phyloP scores from a whole-genome alignment of 2,888 invertebrate genomes.

The Danaus chrysippus region DNA sequence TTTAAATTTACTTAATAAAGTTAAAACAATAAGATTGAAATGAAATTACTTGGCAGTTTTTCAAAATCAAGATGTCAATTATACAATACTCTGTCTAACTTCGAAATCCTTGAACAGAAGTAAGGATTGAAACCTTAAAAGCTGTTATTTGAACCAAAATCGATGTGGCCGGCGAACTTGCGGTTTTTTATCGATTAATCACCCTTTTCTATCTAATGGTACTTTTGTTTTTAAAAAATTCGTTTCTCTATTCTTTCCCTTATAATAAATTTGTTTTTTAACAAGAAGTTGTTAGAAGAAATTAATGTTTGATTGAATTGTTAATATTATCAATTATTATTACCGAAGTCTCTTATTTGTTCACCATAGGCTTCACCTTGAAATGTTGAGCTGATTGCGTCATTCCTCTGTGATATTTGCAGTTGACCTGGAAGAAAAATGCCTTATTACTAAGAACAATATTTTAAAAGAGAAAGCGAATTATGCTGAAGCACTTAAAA shows the following conservation, averaged over 20 bases:
- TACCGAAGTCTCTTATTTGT: conserved; percentile 70
- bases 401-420: conserved; percentile 55
- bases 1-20: no score
- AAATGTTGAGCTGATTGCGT: conserved; percentile 70
- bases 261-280: no score
- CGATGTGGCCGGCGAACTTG: conserved; percentile 17
- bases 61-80: background rate
- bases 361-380: conserved; percentile 70
- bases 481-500: background rate
- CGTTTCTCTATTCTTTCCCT: background rate
- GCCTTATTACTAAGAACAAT: conserved; percentile 11
- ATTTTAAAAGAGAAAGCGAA: conserved; percentile 8
- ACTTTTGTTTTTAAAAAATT: background rate
- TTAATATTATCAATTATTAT: conserved; percentile 13
- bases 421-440: conserved; percentile 52
- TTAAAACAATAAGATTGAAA: no score
- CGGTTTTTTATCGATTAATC: conserved; percentile 22
- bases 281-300: background rate
- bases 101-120: conserved; percentile 5
- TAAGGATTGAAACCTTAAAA: conserved; percentile 21
- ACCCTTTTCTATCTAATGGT: background rate
- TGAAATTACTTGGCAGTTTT: background rate
- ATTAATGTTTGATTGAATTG: conserved; percentile 1
- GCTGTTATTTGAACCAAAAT: conserved; percentile 13
- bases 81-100: background rate